Evolutionary conservation across 2,113 vertebrate species (phyloP).

Genomic region (Illadopsis cleaveri): DNA sequence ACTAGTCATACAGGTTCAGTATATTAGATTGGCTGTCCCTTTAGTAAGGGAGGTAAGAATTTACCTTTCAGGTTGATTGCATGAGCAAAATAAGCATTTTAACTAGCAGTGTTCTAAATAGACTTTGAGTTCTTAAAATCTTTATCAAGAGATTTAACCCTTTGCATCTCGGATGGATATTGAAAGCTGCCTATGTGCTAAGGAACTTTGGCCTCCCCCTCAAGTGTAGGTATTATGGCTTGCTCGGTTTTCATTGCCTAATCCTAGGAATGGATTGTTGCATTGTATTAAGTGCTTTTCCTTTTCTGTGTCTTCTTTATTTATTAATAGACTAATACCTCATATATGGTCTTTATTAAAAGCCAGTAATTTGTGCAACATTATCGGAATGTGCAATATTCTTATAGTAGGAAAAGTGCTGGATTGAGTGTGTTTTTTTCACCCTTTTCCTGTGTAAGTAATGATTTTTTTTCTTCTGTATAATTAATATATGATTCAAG

Average conservation of each 20-base stretch:
- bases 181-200: slow-evolving; percentile 46
- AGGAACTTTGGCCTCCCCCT: slow-evolving; percentile 31
- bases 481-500: slow-evolving; percentile 36
- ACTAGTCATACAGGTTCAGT: neutral
- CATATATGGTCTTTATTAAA: slow-evolving; percentile 73
- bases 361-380: slow-evolving; percentile 74
- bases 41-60: neutral
- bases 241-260: slow-evolving; percentile 43
- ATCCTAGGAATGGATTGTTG: slow-evolving; percentile 45
- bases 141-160: neutral
- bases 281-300: slow-evolving; percentile 51
- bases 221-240: neutral
- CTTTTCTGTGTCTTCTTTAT: slow-evolving; percentile 58
- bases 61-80: slow-evolving; percentile 9
- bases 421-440: neutral
- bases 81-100: neutral
- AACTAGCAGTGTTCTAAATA: slow-evolving; percentile 5
- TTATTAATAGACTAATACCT: slow-evolving; percentile 81
- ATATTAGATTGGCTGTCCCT: neutral
- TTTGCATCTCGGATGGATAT: neutral
- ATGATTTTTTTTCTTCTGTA: slow-evolving; percentile 60
- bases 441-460: slow-evolving; percentile 55
- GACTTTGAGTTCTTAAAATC: slow-evolving; percentile 1
- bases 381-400: slow-evolving; percentile 79
- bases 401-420: slow-evolving; percentile 62